Percentiles rank a stretch among this genome's conserved stretches.
phyloP scores from a whole-genome alignment of 2,113 vertebrate genomes.

The Galemys pyrenaicus region DNA sequence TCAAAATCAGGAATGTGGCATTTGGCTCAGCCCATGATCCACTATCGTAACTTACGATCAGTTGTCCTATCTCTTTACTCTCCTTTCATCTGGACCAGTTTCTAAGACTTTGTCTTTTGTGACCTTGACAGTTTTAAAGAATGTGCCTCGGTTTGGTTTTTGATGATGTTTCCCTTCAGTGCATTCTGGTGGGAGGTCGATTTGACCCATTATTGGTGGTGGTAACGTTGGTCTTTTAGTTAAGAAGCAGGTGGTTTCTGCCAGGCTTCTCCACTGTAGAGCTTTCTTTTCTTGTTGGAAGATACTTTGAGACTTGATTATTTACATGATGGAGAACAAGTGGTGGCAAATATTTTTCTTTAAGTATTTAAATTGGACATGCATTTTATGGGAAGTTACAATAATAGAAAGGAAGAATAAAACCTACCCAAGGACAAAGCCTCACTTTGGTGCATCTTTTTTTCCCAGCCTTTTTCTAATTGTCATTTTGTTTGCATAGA shows the following conservation, averaged over 20 bases:
- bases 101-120: neutral
- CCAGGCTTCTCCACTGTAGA: neutral
- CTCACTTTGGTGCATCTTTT: neutral
- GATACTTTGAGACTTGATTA: slow-evolving; percentile 19
- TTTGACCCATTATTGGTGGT: neutral
- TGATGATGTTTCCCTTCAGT: neutral
- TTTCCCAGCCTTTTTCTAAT: neutral
- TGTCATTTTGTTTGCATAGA: neutral
- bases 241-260: neutral
- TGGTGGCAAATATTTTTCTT: neutral
- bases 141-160: neutral
- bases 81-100: neutral
- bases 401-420: slow-evolving; percentile 27
- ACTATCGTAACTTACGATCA: neutral
- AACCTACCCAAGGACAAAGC: neutral
- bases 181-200: rapidly evolving
- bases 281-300: neutral
- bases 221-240: rapidly evolving
- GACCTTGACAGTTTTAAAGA: slow-evolving; percentile 5
- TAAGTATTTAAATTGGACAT: neutral
- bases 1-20: neutral
- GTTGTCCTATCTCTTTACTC: neutral
- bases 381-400: neutral
- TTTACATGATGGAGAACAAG: slow-evolving; percentile 26
- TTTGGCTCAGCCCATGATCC: neutral